A percentile compares a stretch with the other conserved stretches of the same genome.
These are phyloP conservation scores for Desmophyllum pertusum DNA, from an alignment of 92 coral and sea anemone genomes.

Conservation along the genomic window DNA sequence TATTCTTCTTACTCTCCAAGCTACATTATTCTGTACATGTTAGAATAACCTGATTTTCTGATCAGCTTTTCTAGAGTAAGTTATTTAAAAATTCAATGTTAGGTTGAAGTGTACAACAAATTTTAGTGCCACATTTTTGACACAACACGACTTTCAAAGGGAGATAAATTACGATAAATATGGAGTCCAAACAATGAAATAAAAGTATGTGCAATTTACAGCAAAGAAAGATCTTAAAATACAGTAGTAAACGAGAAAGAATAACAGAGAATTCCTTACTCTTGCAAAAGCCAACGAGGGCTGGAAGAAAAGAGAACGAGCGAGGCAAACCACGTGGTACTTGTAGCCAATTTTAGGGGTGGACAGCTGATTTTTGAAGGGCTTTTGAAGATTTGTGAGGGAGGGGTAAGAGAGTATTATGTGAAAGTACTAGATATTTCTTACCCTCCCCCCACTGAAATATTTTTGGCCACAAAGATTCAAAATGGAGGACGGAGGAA, in stretches of 20 bases:
- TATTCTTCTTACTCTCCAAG: background rate
- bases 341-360: constrained; percentile 60
- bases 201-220: constrained; percentile 36
- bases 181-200: background rate
- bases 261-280: constrained; percentile 53
- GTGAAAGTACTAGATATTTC: background rate
- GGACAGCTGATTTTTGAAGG: constrained; percentile 33
- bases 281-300: constrained; percentile 99
- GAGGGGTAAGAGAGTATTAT: constrained; percentile 22
- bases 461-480: background rate
- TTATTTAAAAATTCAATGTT: background rate
- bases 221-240: background rate
- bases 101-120: background rate
- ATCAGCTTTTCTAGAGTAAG: background rate
- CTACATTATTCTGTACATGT: background rate
- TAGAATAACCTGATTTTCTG: background rate
- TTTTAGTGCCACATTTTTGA: background rate
- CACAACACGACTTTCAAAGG: background rate
- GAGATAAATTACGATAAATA: background rate
- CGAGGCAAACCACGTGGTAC: constrained; percentile 74
- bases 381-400: constrained; percentile 5
- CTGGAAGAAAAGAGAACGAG: constrained; percentile 86
- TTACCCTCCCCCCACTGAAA: background rate
- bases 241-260: background rate
- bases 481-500: constrained; percentile 35